Base-by-base conservation (phyloP, 2,888 invertebrate genomes). In the Eristalis intricaria region DNA sequence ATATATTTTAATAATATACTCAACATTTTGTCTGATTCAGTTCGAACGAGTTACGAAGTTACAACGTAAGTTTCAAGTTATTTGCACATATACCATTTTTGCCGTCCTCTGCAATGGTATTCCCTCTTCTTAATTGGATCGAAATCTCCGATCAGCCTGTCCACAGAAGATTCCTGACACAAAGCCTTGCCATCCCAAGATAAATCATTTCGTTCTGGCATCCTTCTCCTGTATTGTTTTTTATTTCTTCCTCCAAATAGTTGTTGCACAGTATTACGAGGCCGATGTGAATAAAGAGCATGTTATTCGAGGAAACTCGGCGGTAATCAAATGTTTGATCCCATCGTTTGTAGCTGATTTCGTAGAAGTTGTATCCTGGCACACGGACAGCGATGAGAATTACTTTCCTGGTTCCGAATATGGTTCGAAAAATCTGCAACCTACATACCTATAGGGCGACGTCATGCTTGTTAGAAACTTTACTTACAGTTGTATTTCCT, bases 281-380 rank as follows among this genome's bases (percentile, higher is more conserved):
- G 97, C 97, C 70, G 97, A 98, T 94, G 97, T 97, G 90, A 97
- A 97, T 94, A 96, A 97, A 94, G 97, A 97, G 92, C 97, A 97
- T 93, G 97, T 97, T 65, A 97, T 97, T 91, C 95, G 96, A 89
- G 97, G 97, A 79, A 98, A 98, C 93, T 96, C 97, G 56, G 97
- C 97, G 15, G 96, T 97, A 84, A 94, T 97, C 90, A 97, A 97
- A 93, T 98, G 97, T 94, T 97, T 97, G 90, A 96, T 97, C 90
- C 98, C 98, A 56, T 97, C 97, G 76, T 98, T 98, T 94, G 98
- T 98, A 84, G 97, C 97, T 89, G 98, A 98, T 94, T 98, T 98
- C 93, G 97, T 98, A 89, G 95, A 94, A 90, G 97, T 98, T 90
- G 95, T 96, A 63, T 96, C 97, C 40, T 97, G 97, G 97, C 96